Evolutionary conservation across 2,797 vertebrate genomes (phyloP).

Genomic region (Karalla daura): DNA sequence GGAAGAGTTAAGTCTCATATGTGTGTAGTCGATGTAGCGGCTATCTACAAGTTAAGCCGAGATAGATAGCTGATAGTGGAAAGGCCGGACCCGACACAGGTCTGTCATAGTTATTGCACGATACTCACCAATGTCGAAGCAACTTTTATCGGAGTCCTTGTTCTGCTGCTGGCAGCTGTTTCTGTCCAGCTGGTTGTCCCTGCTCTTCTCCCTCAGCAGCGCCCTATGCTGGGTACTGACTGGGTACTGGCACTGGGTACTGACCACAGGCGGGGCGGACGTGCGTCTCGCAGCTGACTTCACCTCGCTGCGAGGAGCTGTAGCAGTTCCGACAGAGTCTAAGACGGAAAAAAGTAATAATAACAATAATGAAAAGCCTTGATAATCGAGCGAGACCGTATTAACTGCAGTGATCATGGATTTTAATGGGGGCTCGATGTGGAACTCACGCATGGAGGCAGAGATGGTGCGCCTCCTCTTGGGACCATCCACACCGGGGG

Average conservation of each 20-base stretch:
- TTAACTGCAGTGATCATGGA: no score
- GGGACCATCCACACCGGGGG: slow-evolving; percentile 79
- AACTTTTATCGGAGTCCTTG: slow-evolving; percentile 72
- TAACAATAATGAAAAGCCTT: neutral
- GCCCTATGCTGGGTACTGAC: slow-evolving; percentile 82
- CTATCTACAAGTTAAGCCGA: no score
- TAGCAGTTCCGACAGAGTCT: slow-evolving; percentile 68
- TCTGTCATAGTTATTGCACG: neutral
- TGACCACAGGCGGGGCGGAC: slow-evolving; percentile 80
- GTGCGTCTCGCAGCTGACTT: slow-evolving; percentile 82
- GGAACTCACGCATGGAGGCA: slow-evolving; percentile 89
- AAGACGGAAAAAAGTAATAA: neutral
- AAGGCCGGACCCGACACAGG: neutral
- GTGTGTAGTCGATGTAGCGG: no score
- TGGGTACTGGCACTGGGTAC: slow-evolving; percentile 73
- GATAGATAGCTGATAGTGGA: neutral
- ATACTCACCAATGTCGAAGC: slow-evolving; percentile 81
- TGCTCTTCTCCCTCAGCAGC: slow-evolving; percentile 84
- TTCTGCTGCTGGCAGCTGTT: slow-evolving; percentile 79
- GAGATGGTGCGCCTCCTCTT: slow-evolving; percentile 90
- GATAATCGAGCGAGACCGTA: no score
- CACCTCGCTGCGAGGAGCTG: slow-evolving; percentile 72
- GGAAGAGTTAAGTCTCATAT: slow-evolving; percentile 4
- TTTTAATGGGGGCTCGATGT: neutral
- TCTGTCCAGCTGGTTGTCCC: slow-evolving; percentile 83